Evolutionary conservation across 2,888 invertebrate genomes (phyloP).

Genomic region (Eupithecia centaureata): DNA sequence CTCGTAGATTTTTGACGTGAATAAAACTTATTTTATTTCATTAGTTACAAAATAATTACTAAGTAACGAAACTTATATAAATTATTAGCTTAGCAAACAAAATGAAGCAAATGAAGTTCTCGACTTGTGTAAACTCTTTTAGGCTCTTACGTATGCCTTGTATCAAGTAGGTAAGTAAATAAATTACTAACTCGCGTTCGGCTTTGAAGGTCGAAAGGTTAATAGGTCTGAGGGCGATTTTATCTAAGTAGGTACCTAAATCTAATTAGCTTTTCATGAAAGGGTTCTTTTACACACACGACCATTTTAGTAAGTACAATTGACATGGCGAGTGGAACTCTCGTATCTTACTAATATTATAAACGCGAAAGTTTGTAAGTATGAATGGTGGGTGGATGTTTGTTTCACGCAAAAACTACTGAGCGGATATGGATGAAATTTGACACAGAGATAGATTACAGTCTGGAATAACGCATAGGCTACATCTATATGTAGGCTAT

Average conservation of each 20-base stretch:
- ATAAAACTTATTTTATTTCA: not conserved
- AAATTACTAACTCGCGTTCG: not conserved
- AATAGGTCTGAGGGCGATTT: not conserved
- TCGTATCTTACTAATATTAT: too few species aligned
- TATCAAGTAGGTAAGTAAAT: not conserved
- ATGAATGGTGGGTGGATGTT: too few species aligned
- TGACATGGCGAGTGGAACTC: too few species aligned
- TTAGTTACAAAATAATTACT: not conserved
- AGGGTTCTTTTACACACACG: not conserved
- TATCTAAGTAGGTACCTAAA: not conserved
- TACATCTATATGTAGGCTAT: too few species aligned
- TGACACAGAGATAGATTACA: too few species aligned
- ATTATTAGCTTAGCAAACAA: not conserved
- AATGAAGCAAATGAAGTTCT: not conserved
- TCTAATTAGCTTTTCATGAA: not conserved
- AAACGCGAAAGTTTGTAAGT: too few species aligned
- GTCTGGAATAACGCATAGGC: too few species aligned
- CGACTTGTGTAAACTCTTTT: conserved; percentile 1
- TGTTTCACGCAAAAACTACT: too few species aligned
- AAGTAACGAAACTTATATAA: not conserved
- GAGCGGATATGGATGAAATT: too few species aligned
- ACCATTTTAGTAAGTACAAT: too few species aligned
- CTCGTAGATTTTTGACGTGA: not conserved
- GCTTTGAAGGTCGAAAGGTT: conserved; percentile 1
- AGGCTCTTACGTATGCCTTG: not conserved